These are phyloP conservation scores for Stegostoma tigrinum DNA, from an alignment of 2,113 vertebrate genomes.

Conservation along the genomic window DNA sequence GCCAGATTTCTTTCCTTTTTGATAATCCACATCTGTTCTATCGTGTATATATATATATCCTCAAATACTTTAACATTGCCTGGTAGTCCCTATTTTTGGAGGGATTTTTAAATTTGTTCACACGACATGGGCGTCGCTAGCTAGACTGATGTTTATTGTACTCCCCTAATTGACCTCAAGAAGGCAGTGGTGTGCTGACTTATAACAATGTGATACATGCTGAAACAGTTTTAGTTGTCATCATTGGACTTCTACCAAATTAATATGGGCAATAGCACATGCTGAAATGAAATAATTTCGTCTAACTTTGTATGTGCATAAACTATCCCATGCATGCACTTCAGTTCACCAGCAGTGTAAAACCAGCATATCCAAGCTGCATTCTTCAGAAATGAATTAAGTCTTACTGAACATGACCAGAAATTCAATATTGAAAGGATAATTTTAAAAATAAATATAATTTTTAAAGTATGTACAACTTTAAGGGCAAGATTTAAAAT, in stretches of 20 bases:
- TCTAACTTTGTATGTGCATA: neutral
- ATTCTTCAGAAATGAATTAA: neutral
- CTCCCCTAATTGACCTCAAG: neutral
- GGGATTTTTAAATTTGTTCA: neutral
- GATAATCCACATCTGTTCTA: neutral
- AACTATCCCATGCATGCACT: neutral
- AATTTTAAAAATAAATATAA: neutral
- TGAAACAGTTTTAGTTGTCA: neutral
- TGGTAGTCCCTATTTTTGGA: too few relatives aligned
- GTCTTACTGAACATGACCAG: neutral
- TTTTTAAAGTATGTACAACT: neutral
- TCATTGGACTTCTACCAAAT: neutral
- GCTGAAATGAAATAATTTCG: neutral
- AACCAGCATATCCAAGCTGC: neutral
- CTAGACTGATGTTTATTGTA: too few relatives aligned
- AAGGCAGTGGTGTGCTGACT: too few relatives aligned
- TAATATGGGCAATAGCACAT: neutral
- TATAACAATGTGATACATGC: neutral
- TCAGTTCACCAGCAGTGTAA: neutral
- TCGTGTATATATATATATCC: neutral
- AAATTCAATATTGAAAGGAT: neutral
- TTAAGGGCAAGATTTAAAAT: neutral
- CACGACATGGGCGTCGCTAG: too few relatives aligned
- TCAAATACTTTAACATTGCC: neutral
- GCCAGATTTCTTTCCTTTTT: slow-evolving; percentile 45